Evolutionary conservation across 1,140 invertebrate genomes (phyloP).

Genomic region (Zaprionus camerounensis): DNA sequence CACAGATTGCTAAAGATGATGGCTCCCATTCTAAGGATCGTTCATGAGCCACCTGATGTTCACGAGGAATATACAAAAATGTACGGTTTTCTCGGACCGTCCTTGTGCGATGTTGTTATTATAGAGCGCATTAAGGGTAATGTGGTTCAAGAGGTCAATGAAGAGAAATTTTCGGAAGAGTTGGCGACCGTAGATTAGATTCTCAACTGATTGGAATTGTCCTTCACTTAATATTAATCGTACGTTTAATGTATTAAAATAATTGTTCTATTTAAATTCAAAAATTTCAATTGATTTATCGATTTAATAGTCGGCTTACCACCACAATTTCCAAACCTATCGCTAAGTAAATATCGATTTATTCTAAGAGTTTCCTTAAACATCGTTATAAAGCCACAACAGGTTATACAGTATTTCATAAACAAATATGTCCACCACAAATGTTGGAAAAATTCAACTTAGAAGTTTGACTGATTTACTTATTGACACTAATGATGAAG

Average conservation of each 20-base stretch:
- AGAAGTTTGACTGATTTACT: conserved; percentile 48
- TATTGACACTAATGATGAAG: not conserved
- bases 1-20: conserved; percentile 54
- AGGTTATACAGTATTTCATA: conserved; percentile 1
- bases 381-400: not conserved
- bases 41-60: conserved; percentile 20
- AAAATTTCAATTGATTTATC: not conserved
- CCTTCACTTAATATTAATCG: not conserved
- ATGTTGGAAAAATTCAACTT: conserved; percentile 58
- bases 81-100: conserved; percentile 40
- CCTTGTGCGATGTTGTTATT: conserved; percentile 25
- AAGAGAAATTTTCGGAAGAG: not conserved
- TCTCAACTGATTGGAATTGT: not conserved
- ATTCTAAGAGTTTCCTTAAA: not conserved
- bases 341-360: not conserved
- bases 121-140: conserved; percentile 16
- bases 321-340: not conserved
- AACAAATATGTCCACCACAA: conserved; percentile 10
- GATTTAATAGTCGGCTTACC: not conserved
- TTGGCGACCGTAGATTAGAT: not conserved
- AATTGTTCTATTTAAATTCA: not conserved
- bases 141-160: not conserved
- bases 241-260: not conserved
- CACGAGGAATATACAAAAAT: not conserved
- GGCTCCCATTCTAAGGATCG: conserved; percentile 32